A percentile compares a stretch with the other conserved stretches of the same genome.
These are phyloP conservation scores for Cylloceria caligata DNA, from an alignment of 2,888 invertebrate species.

Conservation along the genomic window DNA sequence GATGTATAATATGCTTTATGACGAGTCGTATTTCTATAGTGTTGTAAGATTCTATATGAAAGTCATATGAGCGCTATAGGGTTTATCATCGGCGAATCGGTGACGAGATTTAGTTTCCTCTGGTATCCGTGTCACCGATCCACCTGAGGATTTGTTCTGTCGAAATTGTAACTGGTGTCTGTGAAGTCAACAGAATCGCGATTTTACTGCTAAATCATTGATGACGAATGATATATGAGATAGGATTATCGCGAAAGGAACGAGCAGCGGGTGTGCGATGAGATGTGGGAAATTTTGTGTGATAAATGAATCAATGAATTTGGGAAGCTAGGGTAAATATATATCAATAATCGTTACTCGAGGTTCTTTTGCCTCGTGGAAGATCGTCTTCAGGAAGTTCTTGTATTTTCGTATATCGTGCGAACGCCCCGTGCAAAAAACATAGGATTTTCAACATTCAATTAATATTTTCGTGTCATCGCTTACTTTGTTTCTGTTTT, in stretches of 20 bases:
- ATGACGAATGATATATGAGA: conserved; percentile 25
- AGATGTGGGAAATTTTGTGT: background rate
- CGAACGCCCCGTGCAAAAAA: conserved; percentile 81
- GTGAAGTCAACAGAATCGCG: conserved; percentile 47
- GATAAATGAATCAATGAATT: conserved; percentile 51
- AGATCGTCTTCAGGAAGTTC: conserved; percentile 69
- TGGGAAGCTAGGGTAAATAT: conserved; percentile 16
- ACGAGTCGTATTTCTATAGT: conserved; percentile 48
- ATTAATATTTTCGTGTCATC: conserved; percentile 69
- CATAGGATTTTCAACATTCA: conserved; percentile 74
- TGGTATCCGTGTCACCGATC: conserved; percentile 35
- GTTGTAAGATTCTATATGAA: conserved; percentile 65
- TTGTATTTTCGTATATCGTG: conserved; percentile 74
- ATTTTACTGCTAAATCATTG: conserved; percentile 39
- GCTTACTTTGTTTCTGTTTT: conserved; percentile 9
- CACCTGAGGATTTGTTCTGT: conserved; percentile 21
- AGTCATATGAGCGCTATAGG: conserved; percentile 54
- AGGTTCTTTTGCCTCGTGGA: conserved; percentile 54
- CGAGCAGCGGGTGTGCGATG: conserved; percentile 23
- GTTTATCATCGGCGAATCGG: conserved; percentile 26
- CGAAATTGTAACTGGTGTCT: conserved; percentile 40
- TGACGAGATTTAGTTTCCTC: background rate
- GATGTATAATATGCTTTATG: conserved; percentile 25
- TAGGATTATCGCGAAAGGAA: conserved; percentile 18
- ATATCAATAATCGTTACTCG: conserved; percentile 43